Evolutionary conservation across 2,113 vertebrate genomes (phyloP).

Genomic region (Eclectus roratus): DNA sequence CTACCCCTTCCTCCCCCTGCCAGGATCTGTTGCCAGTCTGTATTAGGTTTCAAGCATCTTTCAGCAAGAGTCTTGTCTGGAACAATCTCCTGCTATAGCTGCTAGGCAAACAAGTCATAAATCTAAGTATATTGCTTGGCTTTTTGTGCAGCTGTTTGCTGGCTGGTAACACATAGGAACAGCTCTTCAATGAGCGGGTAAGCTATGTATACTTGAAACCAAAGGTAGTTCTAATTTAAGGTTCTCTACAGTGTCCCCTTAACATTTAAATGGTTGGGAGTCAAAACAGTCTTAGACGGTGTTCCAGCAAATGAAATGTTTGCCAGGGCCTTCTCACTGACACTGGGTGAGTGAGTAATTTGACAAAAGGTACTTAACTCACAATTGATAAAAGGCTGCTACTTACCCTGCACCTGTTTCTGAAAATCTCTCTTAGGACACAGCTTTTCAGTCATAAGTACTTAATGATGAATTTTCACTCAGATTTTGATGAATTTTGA

Average conservation of each 20-base stretch:
- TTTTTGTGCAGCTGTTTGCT: not conserved
- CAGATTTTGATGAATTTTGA: not conserved
- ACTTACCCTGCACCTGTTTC: not conserved
- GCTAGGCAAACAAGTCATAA: not conserved
- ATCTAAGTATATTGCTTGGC: not conserved
- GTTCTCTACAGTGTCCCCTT: not conserved
- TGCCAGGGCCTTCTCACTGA: not conserved
- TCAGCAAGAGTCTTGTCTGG: not conserved
- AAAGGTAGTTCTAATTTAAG: not conserved
- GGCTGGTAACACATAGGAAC: not conserved
- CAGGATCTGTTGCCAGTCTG: not conserved
- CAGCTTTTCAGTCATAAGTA: not conserved
- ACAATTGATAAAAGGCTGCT: not conserved
- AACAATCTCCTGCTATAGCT: not conserved
- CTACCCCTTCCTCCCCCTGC: not conserved
- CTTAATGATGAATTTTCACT: not conserved
- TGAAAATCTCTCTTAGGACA: not conserved
- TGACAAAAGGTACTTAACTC: not conserved
- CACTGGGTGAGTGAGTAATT: not conserved
- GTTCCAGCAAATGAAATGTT: not conserved
- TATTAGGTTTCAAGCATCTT: not conserved
- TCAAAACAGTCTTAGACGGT: not conserved
- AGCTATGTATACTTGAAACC: not conserved
- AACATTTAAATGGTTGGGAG: not conserved
- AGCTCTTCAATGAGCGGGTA: not conserved